Base-by-base conservation (phyloP, 2,113 vertebrate species). In the Uria lomvia region DNA sequence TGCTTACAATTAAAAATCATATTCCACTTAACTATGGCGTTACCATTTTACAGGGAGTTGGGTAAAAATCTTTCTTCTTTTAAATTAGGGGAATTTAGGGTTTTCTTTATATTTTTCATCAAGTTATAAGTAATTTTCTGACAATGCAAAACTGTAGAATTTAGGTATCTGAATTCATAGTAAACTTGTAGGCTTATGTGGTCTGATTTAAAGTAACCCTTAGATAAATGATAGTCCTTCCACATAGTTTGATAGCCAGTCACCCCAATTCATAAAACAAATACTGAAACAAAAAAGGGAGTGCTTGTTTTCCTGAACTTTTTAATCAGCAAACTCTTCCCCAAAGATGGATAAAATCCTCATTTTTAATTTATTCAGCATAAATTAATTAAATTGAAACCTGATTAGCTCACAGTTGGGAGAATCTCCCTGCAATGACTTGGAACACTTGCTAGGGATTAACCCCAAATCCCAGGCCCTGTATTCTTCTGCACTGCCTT, bases 301-400 rank as follows among this genome's bases (percentile, higher is more conserved):
- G 21, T 72, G 8, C 49, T 76, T 85, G 56, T 85, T 96, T 90
- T 85, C n/a, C 32, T 84, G 59, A 89, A 68, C 47, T 75, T 92
- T 94, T 87, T 82, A 81, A 78, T 91, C 63, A 78, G 56, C 19
- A 78, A 78, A 79, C 30, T 66, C 52, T 77, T 95, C 91, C 91
- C 80, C 55, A 73, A 89, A 92, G 86, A 87, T 85, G 36, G 38
- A 72, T 79, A 40, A 66, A 90, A 90, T 88, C 47, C n/a, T 91
- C 92, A 72, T 92, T 87, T 82, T 89, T 79, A 96, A 92, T 90
- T 88, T 93, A 86, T 72, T 92, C 77, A 58, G 55, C n/a, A 52
- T 89, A 90, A 94, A 73, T 90, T 8, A 95, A 95, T 95, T 94
- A 87, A 95, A 92, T 85, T 87, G 89, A 97, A 91, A 95, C 62